A percentile compares a stretch with the other conserved stretches of the same genome.
Conservation (phyloP, 2,888 invertebrate species). For the Periphyllus acericola region DNA sequence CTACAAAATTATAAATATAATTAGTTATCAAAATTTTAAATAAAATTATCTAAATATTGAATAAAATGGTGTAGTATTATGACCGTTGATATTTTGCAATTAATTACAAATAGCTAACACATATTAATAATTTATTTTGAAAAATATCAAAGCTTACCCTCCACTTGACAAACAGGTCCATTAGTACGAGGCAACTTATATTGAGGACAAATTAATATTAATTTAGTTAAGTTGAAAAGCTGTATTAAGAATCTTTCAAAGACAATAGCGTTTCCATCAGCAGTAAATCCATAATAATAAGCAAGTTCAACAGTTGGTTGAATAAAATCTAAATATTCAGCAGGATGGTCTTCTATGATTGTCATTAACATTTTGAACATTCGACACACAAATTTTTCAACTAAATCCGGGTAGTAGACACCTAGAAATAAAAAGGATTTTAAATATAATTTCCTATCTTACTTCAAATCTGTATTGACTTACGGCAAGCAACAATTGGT, state of each 20-base stretch:
- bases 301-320: constrained; percentile 83
- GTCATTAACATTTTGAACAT: constrained; percentile 86
- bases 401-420: constrained; percentile 51
- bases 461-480: constrained; percentile 10
- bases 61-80: too few relatives aligned
- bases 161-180: constrained; percentile 65
- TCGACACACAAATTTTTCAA: constrained; percentile 68
- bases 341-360: constrained; percentile 80
- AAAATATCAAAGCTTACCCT: constrained; percentile 68
- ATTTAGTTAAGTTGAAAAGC: constrained; percentile 88
- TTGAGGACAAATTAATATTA: constrained; percentile 80
- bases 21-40: too few relatives aligned
- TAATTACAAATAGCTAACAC: too few relatives aligned
- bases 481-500: constrained; percentile 55
- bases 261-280: constrained; percentile 78
- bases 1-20: too few relatives aligned
- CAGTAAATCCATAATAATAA: constrained; percentile 87
- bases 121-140: neutral
- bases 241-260: constrained; percentile 91
- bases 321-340: constrained; percentile 83
- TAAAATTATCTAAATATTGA: too few relatives aligned
- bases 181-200: constrained; percentile 71
- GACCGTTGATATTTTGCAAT: too few relatives aligned
- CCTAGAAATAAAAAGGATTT: constrained; percentile 31
- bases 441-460: neutral